Evolutionary conservation across 2,797 vertebrate genomes (phyloP).

Genomic region (Acomys russatus): DNA sequence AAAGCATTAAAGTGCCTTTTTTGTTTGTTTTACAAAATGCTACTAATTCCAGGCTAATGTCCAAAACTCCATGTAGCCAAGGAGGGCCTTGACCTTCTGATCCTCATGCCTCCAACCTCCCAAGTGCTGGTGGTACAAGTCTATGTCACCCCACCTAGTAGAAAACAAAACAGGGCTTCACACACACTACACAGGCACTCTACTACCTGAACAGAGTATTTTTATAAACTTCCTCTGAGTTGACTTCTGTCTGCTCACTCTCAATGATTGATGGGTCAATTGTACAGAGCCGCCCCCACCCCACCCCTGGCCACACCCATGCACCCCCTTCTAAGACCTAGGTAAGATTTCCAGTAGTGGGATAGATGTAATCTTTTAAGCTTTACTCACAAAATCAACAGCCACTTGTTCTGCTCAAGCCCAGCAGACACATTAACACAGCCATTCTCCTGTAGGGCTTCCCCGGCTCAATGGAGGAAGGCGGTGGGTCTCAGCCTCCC

Average conservation of each 20-base stretch:
- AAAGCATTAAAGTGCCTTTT: neutral
- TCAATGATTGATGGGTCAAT: neutral
- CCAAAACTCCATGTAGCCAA: neutral
- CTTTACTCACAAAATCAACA: neutral
- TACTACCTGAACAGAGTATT: neutral
- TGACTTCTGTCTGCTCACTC: neutral
- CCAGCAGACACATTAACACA: neutral
- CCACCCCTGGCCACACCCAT: neutral
- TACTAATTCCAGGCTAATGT: neutral
- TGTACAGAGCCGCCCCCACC: neutral
- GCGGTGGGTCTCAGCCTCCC: neutral
- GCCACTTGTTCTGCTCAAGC: neutral
- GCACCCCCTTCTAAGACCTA: neutral
- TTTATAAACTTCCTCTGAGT: neutral
- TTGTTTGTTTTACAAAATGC: neutral
- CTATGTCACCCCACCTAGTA: neutral
- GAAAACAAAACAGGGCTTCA: neutral
- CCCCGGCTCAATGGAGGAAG: neutral
- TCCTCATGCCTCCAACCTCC: neutral
- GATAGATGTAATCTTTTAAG: constrained; percentile 46
- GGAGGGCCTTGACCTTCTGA: neutral
- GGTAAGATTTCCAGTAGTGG: neutral
- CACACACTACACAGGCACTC: neutral
- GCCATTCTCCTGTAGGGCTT: neutral
- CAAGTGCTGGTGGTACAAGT: neutral